These are phyloP conservation scores for Neoitamus cyanurus DNA, from an alignment of 2,888 invertebrate genomes.

Conservation along the genomic window DNA sequence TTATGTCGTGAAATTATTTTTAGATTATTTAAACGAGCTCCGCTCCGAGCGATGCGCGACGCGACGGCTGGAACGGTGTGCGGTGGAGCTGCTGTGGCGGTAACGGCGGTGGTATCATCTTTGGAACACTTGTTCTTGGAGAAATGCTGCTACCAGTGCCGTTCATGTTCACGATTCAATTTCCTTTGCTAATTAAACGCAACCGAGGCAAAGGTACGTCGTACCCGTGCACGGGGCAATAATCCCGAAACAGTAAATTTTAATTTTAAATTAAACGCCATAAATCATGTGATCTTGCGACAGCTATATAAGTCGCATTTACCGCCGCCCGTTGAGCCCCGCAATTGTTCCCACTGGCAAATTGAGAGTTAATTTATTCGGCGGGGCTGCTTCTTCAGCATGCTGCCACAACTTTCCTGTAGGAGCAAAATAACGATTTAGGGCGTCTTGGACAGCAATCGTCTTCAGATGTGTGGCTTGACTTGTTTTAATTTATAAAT, in stretches of 20 bases:
- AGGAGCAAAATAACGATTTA: neutral
- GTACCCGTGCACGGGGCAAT: conserved; percentile 12
- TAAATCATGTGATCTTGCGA: conserved; percentile 30
- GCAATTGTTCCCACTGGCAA: conserved; percentile 26
- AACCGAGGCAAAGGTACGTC: conserved; percentile 4
- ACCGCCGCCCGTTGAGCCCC: neutral
- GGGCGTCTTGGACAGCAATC: neutral
- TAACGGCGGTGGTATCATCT: neutral
- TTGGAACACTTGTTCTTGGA: conserved; percentile 12
- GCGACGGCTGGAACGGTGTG: neutral
- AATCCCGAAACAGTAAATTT: conserved; percentile 39
- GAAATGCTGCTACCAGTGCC: neutral
- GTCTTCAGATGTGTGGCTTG: neutral
- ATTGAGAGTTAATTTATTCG: conserved; percentile 33
- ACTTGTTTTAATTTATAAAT: neutral
- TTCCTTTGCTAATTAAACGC: conserved; percentile 32
- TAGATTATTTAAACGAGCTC: conserved; percentile 21
- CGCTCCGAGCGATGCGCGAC: neutral
- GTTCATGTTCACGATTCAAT: conserved; percentile 30
- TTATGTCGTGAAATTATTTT: conserved; percentile 41
- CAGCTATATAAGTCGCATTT: conserved; percentile 35
- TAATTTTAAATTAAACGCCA: conserved; percentile 34
- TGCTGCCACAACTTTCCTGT: neutral
- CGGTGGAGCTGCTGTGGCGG: neutral
- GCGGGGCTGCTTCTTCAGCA: neutral